Conservation (phyloP, 2,797 vertebrate genomes). For the Falco columbarius region DNA sequence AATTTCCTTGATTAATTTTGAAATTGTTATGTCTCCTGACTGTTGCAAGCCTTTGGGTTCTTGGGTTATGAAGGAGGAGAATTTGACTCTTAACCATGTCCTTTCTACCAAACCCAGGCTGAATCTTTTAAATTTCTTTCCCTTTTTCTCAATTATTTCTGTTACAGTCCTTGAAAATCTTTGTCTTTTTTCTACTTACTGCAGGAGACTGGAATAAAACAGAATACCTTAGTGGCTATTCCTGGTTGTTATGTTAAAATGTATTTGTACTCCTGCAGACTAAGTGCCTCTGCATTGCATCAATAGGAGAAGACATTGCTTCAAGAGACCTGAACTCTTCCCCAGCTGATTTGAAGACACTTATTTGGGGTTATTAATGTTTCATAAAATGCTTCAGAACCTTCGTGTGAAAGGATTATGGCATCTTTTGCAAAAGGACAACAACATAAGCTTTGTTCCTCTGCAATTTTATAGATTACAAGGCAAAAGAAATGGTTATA, state of each 20-base stretch:
- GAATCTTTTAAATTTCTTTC: neutral
- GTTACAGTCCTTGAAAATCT: neutral
- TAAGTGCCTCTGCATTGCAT: neutral
- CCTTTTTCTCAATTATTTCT: neutral
- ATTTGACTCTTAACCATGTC: neutral
- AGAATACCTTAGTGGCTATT: neutral
- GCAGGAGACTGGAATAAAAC: neutral
- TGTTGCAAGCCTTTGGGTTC: neutral
- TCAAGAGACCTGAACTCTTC: neutral
- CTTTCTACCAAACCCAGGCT: neutral
- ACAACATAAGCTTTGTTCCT: neutral
- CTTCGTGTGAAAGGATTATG: neutral
- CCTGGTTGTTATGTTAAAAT: neutral
- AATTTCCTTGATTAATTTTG: neutral
- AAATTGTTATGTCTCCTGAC: neutral
- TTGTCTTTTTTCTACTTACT: neutral
- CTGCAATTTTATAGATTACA: neutral
- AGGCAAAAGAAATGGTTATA: neutral
- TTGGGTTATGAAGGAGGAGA: neutral
- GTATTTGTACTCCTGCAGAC: neutral
- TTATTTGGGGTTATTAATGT: neutral
- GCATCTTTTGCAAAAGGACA: neutral
- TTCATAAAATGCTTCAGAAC: neutral
- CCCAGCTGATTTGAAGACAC: neutral
- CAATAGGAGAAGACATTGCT: neutral